phyloP scores from a whole-genome alignment of 1,140 invertebrate species.

The Delia radicum region DNA sequence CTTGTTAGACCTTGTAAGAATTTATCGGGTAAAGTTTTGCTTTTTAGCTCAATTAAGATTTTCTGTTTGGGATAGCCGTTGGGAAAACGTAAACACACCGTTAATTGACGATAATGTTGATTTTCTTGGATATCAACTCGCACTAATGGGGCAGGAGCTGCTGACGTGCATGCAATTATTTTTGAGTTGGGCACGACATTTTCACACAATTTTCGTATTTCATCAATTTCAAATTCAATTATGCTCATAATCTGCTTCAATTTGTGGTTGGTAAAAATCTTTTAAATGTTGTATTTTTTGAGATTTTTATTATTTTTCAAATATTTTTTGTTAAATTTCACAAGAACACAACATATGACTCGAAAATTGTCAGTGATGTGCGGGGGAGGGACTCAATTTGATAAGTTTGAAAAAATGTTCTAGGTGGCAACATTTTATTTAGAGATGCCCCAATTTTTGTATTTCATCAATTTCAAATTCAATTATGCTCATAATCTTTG shows the following conservation, averaged over 20 bases:
- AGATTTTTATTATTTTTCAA: neutral
- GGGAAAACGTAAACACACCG: constrained; percentile 69
- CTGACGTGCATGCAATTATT: constrained; percentile 66
- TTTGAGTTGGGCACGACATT: constrained; percentile 63
- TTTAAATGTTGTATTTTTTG: neutral
- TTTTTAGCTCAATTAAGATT: constrained; percentile 72
- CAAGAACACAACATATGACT: neutral
- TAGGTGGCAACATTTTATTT: too few species aligned
- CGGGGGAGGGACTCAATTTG: too few species aligned
- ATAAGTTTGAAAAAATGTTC: too few species aligned
- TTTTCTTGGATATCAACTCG: constrained; percentile 65
- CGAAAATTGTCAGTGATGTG: neutral
- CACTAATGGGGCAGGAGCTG: constrained; percentile 57
- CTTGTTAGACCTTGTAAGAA: constrained; percentile 65
- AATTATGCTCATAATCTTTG: constrained; percentile 62
- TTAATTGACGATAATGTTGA: constrained; percentile 64
- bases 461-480: constrained; percentile 67
- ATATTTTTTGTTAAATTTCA: neutral
- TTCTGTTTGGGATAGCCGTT: constrained; percentile 60
- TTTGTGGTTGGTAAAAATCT: neutral
- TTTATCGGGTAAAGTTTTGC: constrained; percentile 68
- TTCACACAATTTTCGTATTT: constrained; percentile 66
- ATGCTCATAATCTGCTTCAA: constrained; percentile 59
- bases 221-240: constrained; percentile 65
- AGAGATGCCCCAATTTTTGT: constrained; percentile 64